These are phyloP conservation scores for Leuciscus idus DNA, from an alignment of 2,113 vertebrate species.

Conservation along the genomic window DNA sequence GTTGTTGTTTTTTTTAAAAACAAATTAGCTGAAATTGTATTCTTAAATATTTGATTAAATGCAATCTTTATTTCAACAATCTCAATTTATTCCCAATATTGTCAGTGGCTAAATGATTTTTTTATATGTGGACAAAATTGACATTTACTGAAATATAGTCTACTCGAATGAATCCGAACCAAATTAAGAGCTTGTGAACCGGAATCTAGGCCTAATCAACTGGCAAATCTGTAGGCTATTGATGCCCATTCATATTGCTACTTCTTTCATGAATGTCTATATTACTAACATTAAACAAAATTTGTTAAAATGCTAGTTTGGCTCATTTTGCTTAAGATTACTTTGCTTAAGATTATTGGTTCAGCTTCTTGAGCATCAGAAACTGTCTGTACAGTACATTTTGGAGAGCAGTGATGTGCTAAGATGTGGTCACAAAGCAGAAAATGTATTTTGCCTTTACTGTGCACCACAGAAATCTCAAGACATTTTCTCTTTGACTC, in stretches of 20 bases:
- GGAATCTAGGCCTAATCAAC: background rate
- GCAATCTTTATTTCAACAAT: background rate
- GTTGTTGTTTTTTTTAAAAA: background rate
- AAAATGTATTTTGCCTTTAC: conserved; percentile 31
- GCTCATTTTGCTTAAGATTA: background rate
- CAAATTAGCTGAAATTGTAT: background rate
- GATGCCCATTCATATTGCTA: background rate
- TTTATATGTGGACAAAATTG: background rate
- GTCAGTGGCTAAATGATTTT: background rate
- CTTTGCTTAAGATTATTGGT: background rate
- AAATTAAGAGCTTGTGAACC: background rate
- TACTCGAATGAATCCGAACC: background rate
- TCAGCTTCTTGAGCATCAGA: background rate
- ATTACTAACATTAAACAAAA: background rate
- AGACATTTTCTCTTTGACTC: conserved; percentile 36
- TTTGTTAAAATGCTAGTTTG: background rate
- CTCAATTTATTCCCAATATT: background rate
- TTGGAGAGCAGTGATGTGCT: conserved; percentile 26
- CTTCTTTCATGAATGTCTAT: background rate
- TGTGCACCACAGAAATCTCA: background rate
- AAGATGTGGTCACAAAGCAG: background rate
- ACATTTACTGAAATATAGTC: background rate
- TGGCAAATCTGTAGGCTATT: too few species aligned
- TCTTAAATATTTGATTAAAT: background rate
- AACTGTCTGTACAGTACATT: background rate